Percentiles rank a stretch among this genome's conserved stretches.
phyloP scores from a whole-genome alignment of 2,113 vertebrate genomes.

The Tyto alba region DNA sequence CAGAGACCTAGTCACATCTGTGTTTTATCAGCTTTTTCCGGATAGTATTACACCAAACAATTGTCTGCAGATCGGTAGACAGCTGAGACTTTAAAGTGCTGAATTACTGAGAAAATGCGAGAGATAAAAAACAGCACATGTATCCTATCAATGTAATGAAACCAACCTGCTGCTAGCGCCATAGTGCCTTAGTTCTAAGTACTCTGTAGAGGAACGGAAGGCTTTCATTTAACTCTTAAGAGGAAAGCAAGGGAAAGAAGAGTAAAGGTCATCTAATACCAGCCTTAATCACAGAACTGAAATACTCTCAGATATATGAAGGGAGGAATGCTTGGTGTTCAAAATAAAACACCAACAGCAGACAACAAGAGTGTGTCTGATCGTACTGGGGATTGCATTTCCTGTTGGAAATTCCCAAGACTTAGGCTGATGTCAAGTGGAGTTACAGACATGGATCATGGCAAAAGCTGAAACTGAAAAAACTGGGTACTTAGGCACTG shows the following conservation, averaged over 20 bases:
- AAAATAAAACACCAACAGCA: conserved; percentile 66
- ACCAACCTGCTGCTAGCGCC: conserved; percentile 78
- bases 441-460: not conserved
- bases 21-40: conserved; percentile 96
- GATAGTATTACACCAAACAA: conserved; percentile 96
- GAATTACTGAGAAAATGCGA: conserved; percentile 92
- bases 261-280: conserved; percentile 77
- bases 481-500: not conserved
- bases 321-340: conserved; percentile 57
- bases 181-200: conserved; percentile 72
- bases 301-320: conserved; percentile 63
- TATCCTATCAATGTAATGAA: conserved; percentile 86
- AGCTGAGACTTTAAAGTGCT: conserved; percentile 92
- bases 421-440: not conserved
- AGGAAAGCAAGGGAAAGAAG: conserved; percentile 71
- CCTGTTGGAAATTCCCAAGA: conserved; percentile 55
- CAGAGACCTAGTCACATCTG: conserved; percentile 94
- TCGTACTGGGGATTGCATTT: conserved; percentile 53
- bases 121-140: conserved; percentile 86
- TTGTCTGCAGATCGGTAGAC: conserved; percentile 95
- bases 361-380: conserved; percentile 66
- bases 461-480: not conserved
- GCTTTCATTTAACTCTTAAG: conserved; percentile 81
- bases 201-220: conserved; percentile 78
- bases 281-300: conserved; percentile 73